Base-by-base conservation (phyloP, 1,140 invertebrate species). In the Agrypnia vestita region DNA sequence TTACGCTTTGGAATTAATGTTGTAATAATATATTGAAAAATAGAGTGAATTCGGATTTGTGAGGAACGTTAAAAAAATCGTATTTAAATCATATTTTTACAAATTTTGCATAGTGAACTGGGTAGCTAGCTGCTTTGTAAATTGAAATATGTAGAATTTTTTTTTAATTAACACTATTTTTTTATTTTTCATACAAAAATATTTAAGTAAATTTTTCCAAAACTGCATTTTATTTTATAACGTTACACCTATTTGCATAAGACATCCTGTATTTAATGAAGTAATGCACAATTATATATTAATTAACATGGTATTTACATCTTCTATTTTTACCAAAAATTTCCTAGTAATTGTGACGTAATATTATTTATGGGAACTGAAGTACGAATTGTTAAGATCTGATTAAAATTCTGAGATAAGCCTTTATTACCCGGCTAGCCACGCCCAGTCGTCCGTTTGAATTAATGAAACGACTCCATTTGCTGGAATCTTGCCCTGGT, bases 381-480 rank as follows among this genome's bases (percentile, higher is more conserved):
- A 59, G 21, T 21, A 59, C 11, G 12, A 59, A 59, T 59, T 59
- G 55, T 19, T 59, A 15, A 59, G 55, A 59, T 59, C 55, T 59
- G 55, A 59, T 59, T 59, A 15, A 21, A 59, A 59, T 59, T 59
- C 6, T 19, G 55, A 59, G 55, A 59, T 59, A 59, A 21, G 15
- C 15, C 55, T 59, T 59, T 59, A 59, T 59, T 59, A 59, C 55
- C 55, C 21, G 55, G 15, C 55, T 59, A 59, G 55, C 55, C 55
- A 59, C 55, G 55, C 55, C 55, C 55, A 59, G 17, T 59, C 55
- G 15, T 59, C 55, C 55, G 55, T 59, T 59, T 59, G 55, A 59
- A 59, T 59, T 59, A 59, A 59, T 59, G 55, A 59, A 59, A 59
- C 55, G 55, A 59, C 55, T 59, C 55, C 55, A 59, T 59, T 59